Evolutionary conservation across 1,140 invertebrate genomes (phyloP).

Genomic region (Scaptodrosophila lebanonensis): DNA sequence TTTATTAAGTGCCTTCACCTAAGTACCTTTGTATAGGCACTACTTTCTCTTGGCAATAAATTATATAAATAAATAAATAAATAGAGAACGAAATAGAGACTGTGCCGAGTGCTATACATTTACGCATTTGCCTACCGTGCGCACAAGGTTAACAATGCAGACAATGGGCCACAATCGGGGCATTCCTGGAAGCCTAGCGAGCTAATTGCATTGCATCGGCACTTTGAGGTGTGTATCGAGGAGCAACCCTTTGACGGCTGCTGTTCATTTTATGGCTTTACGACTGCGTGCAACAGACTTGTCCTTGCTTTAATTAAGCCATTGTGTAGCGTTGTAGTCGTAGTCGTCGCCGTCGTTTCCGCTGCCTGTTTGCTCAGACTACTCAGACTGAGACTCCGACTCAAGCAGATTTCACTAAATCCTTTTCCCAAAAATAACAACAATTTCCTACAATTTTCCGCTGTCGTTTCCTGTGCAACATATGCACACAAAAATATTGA

Average conservation of each 20-base stretch:
- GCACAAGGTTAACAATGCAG: constrained; percentile 43
- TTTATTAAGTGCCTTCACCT: not conserved
- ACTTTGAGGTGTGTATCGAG: not conserved
- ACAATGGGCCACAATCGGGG: constrained; percentile 5
- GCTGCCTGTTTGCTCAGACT: constrained; percentile 2
- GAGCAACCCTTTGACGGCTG: constrained; percentile 53
- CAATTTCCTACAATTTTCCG: not conserved
- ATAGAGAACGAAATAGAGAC: too few relatives aligned
- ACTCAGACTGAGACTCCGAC: not conserved
- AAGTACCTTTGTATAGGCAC: too few relatives aligned
- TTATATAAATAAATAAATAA: too few relatives aligned
- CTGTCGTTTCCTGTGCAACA: constrained; percentile 47
- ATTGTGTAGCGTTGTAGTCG: constrained; percentile 28
- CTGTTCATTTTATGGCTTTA: constrained; percentile 56
- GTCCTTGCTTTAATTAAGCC: constrained; percentile 64
- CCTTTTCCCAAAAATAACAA: constrained; percentile 27
- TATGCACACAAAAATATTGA: too few relatives aligned
- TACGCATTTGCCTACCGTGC: constrained; percentile 62
- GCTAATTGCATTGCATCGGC: too few relatives aligned
- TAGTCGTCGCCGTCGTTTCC: constrained; percentile 36
- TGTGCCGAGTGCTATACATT: too few relatives aligned
- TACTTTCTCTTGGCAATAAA: too few relatives aligned
- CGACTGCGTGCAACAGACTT: too few relatives aligned
- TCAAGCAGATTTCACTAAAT: constrained; percentile 6
- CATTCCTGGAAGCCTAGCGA: not conserved